Conservation (phyloP, 35 echinoderm and acorn worm species). For the Ophiothrix spiculata region DNA sequence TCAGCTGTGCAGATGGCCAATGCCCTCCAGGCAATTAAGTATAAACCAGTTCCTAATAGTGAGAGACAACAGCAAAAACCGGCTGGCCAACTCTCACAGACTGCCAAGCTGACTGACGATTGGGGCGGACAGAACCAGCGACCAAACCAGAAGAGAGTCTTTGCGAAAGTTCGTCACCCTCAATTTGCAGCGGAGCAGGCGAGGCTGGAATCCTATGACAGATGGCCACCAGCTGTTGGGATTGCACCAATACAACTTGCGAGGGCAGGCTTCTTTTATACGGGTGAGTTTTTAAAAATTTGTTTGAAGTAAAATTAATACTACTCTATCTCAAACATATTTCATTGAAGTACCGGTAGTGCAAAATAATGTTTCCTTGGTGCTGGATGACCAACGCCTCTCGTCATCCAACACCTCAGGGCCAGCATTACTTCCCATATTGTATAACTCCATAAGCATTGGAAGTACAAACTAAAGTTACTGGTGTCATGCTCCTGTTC, state of each 20-base stretch:
- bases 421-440: too few relatives aligned
- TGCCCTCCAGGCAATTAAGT: slow-evolving; percentile 10
- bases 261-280: slow-evolving; percentile 88
- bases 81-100: slow-evolving; percentile 18
- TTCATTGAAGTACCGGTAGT: too few relatives aligned
- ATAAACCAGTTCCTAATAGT: not conserved
- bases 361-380: too few relatives aligned
- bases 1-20: slow-evolving; percentile 26
- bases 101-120: slow-evolving; percentile 20
- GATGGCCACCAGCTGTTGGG: slow-evolving; percentile 48
- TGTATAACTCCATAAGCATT: too few relatives aligned
- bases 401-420: too few relatives aligned
- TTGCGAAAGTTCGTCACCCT: slow-evolving; percentile 53
- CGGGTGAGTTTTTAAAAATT: too few relatives aligned
- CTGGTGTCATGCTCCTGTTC: too few relatives aligned
- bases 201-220: slow-evolving; percentile 60
- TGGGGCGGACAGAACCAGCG: not conserved
- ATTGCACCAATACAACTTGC: slow-evolving; percentile 47
- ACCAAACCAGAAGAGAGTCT: slow-evolving; percentile 1
- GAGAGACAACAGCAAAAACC: not conserved
- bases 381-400: too few relatives aligned
- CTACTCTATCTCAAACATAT: too few relatives aligned
- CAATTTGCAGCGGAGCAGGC: slow-evolving; percentile 51
- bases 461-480: too few relatives aligned
- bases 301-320: too few relatives aligned